Conservation (phyloP, 2,888 invertebrate genomes). For the Platypus cylindrus region DNA sequence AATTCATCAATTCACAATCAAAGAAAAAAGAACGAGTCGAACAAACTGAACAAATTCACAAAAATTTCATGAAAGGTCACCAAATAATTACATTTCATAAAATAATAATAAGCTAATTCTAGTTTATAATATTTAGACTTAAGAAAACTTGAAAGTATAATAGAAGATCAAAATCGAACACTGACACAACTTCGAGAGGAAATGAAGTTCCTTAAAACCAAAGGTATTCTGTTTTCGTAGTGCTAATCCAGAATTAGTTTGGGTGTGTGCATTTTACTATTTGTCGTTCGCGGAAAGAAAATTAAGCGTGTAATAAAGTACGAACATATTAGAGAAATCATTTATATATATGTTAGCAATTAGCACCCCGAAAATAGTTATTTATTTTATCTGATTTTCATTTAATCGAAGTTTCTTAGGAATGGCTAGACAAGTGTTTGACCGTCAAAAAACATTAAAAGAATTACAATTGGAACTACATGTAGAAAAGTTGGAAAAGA, state of each 20-base stretch:
- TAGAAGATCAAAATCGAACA: slow-evolving; percentile 31
- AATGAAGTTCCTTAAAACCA: slow-evolving; percentile 29
- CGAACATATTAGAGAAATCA: too few relatives aligned
- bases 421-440: slow-evolving; percentile 13
- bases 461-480: slow-evolving; percentile 5
- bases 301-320: too few relatives aligned
- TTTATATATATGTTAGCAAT: neutral
- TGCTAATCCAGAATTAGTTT: too few relatives aligned
- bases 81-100: neutral
- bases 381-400: neutral
- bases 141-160: slow-evolving; percentile 30
- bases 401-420: slow-evolving; percentile 9
- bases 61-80: slow-evolving; percentile 23
- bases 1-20: slow-evolving; percentile 32
- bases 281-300: too few relatives aligned
- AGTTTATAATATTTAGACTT: slow-evolving; percentile 32
- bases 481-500: slow-evolving; percentile 8
- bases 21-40: slow-evolving; percentile 25
- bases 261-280: too few relatives aligned
- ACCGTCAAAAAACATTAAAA: too few relatives aligned
- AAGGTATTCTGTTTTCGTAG: slow-evolving; percentile 19
- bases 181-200: slow-evolving; percentile 26
- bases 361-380: neutral
- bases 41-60: slow-evolving; percentile 26
- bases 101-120: too few relatives aligned